Percentiles rank a stretch among this genome's conserved stretches.
Conservation (phyloP, 2,888 invertebrate species). For the Opisthograptis luteolata region DNA sequence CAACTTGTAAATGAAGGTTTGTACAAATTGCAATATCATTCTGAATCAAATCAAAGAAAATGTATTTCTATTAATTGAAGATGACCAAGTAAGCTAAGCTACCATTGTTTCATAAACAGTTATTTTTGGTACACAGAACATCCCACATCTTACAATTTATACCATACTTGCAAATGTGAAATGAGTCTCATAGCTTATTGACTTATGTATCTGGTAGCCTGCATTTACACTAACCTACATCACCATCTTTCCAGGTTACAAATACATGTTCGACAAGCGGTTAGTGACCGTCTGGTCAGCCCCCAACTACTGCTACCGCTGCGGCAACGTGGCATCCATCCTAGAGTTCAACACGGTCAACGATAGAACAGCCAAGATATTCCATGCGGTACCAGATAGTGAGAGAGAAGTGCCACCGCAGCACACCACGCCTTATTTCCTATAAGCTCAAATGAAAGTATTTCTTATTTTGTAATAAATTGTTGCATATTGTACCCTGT, state of each 20-base stretch:
- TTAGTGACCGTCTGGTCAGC: slow-evolving; percentile 99
- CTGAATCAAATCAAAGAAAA: too few species aligned
- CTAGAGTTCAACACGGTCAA: slow-evolving; percentile 93
- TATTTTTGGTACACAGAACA: too few species aligned
- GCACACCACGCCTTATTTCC: slow-evolving; percentile 98
- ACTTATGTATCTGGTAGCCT: too few species aligned
- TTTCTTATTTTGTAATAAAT: slow-evolving; percentile 68
- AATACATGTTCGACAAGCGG: slow-evolving; percentile 99
- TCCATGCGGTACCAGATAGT: slow-evolving; percentile 97
- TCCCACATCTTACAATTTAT: too few species aligned
- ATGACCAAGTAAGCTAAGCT: too few species aligned
- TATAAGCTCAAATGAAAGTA: slow-evolving; percentile 84
- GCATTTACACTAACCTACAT: too few species aligned
- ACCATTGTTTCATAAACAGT: too few species aligned
- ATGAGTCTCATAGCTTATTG: too few species aligned
- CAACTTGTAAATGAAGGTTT: slow-evolving; percentile 99
- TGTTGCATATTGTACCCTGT: slow-evolving; percentile 53
- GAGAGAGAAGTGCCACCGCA: slow-evolving; percentile 96
- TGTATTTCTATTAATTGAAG: too few species aligned
- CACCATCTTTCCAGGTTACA: slow-evolving; percentile 94
- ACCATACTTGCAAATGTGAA: too few species aligned
- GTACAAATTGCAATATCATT: too few species aligned
- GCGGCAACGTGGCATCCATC: slow-evolving; percentile 99
- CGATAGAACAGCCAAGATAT: slow-evolving; percentile 92
- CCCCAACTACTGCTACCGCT: slow-evolving; percentile 99